Base-by-base conservation (phyloP, 2,113 vertebrate genomes). In the Noturus placidus region DNA sequence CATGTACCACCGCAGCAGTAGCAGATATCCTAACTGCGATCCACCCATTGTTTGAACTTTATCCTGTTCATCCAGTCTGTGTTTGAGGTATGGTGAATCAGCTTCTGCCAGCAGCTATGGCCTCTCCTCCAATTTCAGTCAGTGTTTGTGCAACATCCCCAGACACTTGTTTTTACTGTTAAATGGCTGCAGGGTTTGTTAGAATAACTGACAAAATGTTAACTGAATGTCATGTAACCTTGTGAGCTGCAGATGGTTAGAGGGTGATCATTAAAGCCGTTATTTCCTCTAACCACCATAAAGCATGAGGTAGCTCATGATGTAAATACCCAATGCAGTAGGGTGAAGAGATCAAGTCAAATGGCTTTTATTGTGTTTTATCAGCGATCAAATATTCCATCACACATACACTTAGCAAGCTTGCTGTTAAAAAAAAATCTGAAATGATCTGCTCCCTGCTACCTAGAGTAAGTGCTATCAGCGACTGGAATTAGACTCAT, bases 1-100 rank as follows among this genome's bases (percentile, higher is more conserved):
- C 50, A 74, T 27, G 59, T 30, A 65, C 25, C 83, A 61, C 30
- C 3, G 8, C 74, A 80, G 22, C 50, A 85, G 76, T 72, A 84
- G 72, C 56, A 35, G 35, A 61, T 70, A 57, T 61, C 33, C 42
- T 82, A 38, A 63, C 69, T 56, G 25, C 33, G 54, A 85, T 46
- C 74, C 30, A 84, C 80, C 80, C 88, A 83, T 25, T n/a, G 14
- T 46, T 74, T 82, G 27, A 82, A 74, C 67, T 81, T 46, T 46
- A 72, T 61, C 79, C 52, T 87, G 33, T 42, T 87, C 86, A 87
- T 87, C 65, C 35, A 61, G 52, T n/a, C 86, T 52, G 56, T 6
- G 19, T 83, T 74, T 9, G 79, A 59, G 19, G 25, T 35, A 52
- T 46, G 10, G 33, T 67, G 72, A 82, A 56, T 84, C 42, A 80